These are phyloP conservation scores for Ictalurus punctatus DNA, from an alignment of 2,113 vertebrate species.

Conservation along the genomic window DNA sequence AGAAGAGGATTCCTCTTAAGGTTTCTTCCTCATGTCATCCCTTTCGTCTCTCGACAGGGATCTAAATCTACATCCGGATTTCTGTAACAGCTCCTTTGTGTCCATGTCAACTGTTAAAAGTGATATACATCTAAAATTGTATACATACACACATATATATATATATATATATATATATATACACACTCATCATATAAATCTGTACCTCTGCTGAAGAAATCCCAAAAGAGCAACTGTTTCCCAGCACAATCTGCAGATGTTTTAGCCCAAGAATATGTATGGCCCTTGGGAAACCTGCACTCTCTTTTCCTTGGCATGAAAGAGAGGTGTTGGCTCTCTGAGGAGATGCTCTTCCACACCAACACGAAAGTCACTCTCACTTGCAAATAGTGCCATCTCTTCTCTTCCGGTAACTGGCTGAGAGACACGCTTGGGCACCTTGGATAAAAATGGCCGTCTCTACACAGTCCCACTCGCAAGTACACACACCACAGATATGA, in stretches of 20 bases:
- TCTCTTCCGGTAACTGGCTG: conserved; percentile 23
- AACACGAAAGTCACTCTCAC: conserved; percentile 1
- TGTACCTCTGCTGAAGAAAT: not conserved
- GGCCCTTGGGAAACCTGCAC: conserved; percentile 1
- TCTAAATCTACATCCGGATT: not conserved
- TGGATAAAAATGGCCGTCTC: conserved; percentile 11
- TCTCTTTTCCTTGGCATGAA: not conserved
- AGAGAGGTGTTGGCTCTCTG: not conserved
- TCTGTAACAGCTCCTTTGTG: not conserved
- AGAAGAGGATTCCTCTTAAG: not conserved
- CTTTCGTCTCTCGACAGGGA: not conserved
- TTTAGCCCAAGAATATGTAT: not conserved
- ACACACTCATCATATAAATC: not conserved
- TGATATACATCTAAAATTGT: not conserved
- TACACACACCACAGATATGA: not conserved
- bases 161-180: too few species aligned
- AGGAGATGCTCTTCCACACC: not conserved
- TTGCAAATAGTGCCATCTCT: not conserved
- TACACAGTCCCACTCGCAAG: not conserved
- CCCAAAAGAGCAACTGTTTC: not conserved
- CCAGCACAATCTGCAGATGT: not conserved
- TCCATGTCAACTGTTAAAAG: not conserved
- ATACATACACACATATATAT: not conserved
- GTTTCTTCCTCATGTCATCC: not conserved
- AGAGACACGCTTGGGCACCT: conserved; percentile 12